phyloP scores from a whole-genome alignment of 2,113 vertebrate genomes.

The Scartelaos histophorus region DNA sequence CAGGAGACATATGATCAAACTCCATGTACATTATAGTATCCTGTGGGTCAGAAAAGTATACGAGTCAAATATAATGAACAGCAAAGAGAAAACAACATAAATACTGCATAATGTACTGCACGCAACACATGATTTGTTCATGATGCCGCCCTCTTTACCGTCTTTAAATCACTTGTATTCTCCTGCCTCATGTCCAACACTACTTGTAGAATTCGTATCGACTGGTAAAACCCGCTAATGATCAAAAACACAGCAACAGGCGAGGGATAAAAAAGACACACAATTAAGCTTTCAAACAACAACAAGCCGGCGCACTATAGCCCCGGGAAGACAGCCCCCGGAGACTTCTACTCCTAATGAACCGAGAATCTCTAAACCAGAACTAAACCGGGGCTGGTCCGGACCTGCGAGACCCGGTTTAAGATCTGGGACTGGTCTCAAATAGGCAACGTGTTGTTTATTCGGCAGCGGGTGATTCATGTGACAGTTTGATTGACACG shows the following conservation, averaged over 20 bases:
- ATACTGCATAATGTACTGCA: neutral
- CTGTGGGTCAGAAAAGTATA: neutral
- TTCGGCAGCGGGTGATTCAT: slow-evolving; percentile 13
- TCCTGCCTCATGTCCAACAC: neutral
- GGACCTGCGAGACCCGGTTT: slow-evolving; percentile 24
- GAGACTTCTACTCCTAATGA: slow-evolving; percentile 35
- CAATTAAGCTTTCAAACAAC: neutral
- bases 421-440: slow-evolving; percentile 15
- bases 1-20: no score
- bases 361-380: slow-evolving; percentile 2
- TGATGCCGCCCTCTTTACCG: neutral
- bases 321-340: slow-evolving; percentile 6
- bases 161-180: neutral
- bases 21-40: no score
- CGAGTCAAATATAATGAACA: neutral
- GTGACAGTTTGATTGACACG: slow-evolving; percentile 24
- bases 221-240: neutral
- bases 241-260: neutral
- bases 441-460: neutral
- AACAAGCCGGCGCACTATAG: slow-evolving; percentile 9
- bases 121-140: neutral
- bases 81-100: neutral
- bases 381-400: neutral
- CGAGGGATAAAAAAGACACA: neutral
- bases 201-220: neutral